Conservation (phyloP, 2,797 vertebrate species). For the Molossus alvarezi region DNA sequence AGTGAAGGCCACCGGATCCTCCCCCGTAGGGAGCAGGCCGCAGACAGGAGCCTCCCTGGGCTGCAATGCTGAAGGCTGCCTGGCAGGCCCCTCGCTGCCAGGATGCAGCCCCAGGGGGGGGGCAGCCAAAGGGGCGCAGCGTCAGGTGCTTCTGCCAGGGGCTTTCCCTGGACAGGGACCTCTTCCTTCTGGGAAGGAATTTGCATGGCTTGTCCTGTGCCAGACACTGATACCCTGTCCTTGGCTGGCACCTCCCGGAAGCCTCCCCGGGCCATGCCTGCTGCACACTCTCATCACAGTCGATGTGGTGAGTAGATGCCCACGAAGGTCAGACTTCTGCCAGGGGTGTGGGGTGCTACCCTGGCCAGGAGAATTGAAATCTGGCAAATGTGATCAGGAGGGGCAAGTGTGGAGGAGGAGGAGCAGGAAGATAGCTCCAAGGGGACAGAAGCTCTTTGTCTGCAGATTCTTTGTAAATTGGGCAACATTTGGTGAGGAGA, state of each 20-base stretch:
- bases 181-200: slow-evolving; percentile 74
- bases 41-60: background rate
- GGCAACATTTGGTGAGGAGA: slow-evolving; percentile 72
- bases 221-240: background rate
- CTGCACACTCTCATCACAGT: background rate
- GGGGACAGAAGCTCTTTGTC: slow-evolving; percentile 67
- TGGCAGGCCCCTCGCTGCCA: background rate
- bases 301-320: background rate
- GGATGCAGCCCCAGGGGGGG: no score
- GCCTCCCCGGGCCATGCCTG: background rate
- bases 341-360: background rate
- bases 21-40: fast-evolving
- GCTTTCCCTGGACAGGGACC: background rate
- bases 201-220: background rate
- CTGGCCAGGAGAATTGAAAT: background rate
- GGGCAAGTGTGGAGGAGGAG: background rate
- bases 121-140: background rate
- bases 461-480: slow-evolving; percentile 35
- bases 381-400: background rate
- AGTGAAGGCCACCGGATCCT: background rate
- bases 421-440: background rate
- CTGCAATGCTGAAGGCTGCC: background rate
- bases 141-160: background rate
- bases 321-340: background rate
- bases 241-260: slow-evolving; percentile 20